Evolutionary conservation across 1,140 invertebrate genomes (phyloP).

Genomic region (Stenopsyche tienmushanensis): DNA sequence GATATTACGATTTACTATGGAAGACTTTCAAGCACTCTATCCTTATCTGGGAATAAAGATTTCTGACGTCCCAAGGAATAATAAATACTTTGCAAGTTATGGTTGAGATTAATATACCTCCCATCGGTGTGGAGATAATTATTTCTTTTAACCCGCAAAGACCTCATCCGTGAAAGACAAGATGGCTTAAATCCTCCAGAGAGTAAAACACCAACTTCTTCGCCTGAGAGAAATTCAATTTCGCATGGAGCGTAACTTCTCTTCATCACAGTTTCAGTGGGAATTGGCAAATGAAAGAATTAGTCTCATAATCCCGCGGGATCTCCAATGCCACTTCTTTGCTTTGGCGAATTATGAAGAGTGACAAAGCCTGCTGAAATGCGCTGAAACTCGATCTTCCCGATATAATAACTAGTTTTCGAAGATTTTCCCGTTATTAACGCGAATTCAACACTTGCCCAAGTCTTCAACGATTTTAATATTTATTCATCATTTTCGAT

Average conservation of each 20-base stretch:
- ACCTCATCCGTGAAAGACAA: not conserved
- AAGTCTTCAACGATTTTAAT: too few species aligned
- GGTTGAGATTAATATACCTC: too few species aligned
- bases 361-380: not conserved
- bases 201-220: too few species aligned
- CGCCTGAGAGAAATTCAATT: conserved; percentile 20
- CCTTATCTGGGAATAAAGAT: too few species aligned
- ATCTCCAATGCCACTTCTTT: not conserved
- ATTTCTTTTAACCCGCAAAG: conserved; percentile 16
- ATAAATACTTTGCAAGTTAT: too few species aligned
- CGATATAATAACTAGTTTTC: conserved; percentile 6
- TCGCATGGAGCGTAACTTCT: conserved; percentile 15
- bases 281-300: conserved; percentile 21
- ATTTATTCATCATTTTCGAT: too few species aligned
- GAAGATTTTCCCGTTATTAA: conserved; percentile 1
- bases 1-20: too few species aligned
- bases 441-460: too few species aligned
- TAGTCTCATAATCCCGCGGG: conserved; percentile 4
- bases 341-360: conserved; percentile 11
- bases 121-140: too few species aligned
- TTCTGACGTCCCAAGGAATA: too few species aligned
- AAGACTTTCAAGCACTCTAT: too few species aligned
- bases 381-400: not conserved
- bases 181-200: conserved; percentile 9
- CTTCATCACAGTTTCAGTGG: conserved; percentile 1